These are phyloP conservation scores for Ellobius talpinus DNA, from an alignment of 2,113 vertebrate species.

Conservation along the genomic window DNA sequence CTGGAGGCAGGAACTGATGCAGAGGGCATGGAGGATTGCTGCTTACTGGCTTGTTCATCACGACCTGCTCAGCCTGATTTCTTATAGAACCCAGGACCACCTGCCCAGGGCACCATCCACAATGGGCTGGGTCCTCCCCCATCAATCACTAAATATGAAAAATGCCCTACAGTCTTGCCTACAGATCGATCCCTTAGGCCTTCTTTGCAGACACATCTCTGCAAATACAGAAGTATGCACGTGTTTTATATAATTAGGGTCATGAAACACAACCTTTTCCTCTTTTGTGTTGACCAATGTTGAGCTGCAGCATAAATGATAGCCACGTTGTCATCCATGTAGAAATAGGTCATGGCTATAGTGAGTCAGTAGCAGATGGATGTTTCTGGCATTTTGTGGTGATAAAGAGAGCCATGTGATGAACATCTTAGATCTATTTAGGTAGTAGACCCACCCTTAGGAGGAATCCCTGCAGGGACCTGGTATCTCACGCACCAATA, in stretches of 20 bases:
- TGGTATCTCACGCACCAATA: not conserved
- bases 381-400: not conserved
- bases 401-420: not conserved
- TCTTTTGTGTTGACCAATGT: not conserved
- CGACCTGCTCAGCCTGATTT: not conserved
- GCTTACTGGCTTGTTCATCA: too few relatives aligned
- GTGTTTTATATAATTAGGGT: not conserved
- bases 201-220: not conserved
- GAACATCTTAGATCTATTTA: not conserved
- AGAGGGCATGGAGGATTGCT: too few relatives aligned
- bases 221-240: not conserved
- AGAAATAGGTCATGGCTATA: not conserved
- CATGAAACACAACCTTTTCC: not conserved
- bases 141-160: not conserved
- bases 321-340: not conserved
- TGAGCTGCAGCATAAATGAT: not conserved
- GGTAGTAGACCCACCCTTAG: not conserved
- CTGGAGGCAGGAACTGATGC: too few relatives aligned
- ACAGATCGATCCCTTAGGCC: not conserved
- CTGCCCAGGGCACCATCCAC: not conserved
- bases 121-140: not conserved
- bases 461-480: not conserved
- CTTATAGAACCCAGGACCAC: not conserved
- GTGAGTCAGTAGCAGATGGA: not conserved
- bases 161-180: not conserved